Conservation (phyloP, 2,113 vertebrate species). For the Crocuta crocuta region DNA sequence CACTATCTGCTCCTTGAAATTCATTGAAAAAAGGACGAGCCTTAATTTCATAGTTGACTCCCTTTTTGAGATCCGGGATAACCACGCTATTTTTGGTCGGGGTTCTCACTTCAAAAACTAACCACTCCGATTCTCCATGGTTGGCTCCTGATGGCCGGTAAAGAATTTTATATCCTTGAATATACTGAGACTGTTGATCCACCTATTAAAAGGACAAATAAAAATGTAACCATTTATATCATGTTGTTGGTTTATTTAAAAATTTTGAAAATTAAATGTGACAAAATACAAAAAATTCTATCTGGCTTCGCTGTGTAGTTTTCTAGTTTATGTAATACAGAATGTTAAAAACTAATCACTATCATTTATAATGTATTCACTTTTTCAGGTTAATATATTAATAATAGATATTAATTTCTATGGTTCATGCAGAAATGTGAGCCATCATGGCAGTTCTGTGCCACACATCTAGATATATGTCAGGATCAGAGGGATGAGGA, state of each 20-base stretch:
- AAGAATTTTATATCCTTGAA: slow-evolving; percentile 98
- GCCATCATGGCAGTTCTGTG: not conserved
- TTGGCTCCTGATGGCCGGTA: slow-evolving; percentile 91
- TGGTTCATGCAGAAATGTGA: not conserved
- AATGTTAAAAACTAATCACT: not conserved
- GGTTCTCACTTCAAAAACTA: slow-evolving; percentile 96
- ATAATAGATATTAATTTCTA: not conserved
- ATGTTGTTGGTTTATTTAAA: not conserved
- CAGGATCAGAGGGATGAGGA: not conserved
- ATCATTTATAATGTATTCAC: not conserved
- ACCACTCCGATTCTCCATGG: slow-evolving; percentile 93
- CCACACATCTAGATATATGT: not conserved
- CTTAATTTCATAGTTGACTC: slow-evolving; percentile 97
- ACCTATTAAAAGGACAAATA: slow-evolving; percentile 87
- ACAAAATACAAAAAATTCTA: not conserved
- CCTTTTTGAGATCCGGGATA: slow-evolving; percentile 95
- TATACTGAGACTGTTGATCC: slow-evolving; percentile 98
- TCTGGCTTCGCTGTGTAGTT: not conserved
- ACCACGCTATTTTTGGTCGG: slow-evolving; percentile 94
- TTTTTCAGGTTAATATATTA: not conserved
- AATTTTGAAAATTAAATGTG: not conserved
- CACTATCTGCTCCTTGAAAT: slow-evolving; percentile 98
- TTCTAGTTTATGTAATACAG: not conserved
- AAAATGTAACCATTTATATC: not conserved
- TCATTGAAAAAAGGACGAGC: slow-evolving; percentile 98